Base-by-base conservation (phyloP, 2,113 vertebrate species). In the Platysternon megacephalum region DNA sequence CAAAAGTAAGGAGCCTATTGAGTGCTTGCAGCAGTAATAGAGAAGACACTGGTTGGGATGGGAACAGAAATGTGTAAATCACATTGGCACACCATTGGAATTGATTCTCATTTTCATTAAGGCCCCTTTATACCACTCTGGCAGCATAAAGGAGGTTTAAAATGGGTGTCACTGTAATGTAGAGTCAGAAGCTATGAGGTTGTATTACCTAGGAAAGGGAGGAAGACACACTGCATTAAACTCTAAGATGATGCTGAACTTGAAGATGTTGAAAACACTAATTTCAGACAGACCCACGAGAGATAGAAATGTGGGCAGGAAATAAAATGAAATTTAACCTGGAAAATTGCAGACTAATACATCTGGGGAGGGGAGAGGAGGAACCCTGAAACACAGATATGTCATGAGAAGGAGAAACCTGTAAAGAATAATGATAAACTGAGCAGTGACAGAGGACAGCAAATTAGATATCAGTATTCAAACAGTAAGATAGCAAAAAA, bases 211-310 rank as follows among this genome's bases (percentile, higher is more conserved):
- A 89, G 91, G 56, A 76, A 86, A 82, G 88, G 95, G 46, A 53
- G n/a, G 91, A 89, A 96, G 94, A 61, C 58, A 29, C 79, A 91
- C 39, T 74, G 88, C 61, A 88, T 94, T 96, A 65, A 52, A 22
- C 11, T 89, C 88, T 90, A 68, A 89, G 84, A 87, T 94, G 89
- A 96, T 87, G 28, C 16, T 19, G 49, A 91, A 42, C 14, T 88
- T 8, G 42, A 76, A 97, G 81, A 32, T 19, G 85, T 3, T 86
- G 39, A 86, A 68, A 8, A 92, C 39, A 86, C 24, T 78, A 93
- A 82, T 24, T 94, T 94, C 55, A 95, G 76, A 78, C 16, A 90
- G 91, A 82, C 1, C 2, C 91, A 88, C 90, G 39, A 5, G 55
- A 93, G 87, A 92, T 61, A 42, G 24, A 93, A 84, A 58, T 5